A percentile compares a stretch with the other conserved stretches of the same genome.
Conservation (phyloP, 1,140 invertebrate species). For the Magallana ariakensis region DNA sequence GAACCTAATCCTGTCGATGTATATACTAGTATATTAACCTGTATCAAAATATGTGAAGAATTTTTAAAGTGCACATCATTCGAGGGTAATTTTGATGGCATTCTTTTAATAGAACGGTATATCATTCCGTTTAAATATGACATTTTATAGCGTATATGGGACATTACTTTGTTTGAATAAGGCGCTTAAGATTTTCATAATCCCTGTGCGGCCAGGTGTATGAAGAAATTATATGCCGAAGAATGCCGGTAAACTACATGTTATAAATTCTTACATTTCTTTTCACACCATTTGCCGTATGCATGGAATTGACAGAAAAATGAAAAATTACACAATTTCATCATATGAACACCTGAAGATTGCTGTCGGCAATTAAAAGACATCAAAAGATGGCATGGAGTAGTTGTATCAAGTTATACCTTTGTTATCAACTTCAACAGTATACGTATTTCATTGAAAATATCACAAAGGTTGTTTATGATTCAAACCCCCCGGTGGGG, state of each 20-base stretch:
- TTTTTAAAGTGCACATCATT: slow-evolving; percentile 16
- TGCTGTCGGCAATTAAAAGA: background rate
- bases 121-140: background rate
- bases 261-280: background rate
- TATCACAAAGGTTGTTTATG: slow-evolving; percentile 3
- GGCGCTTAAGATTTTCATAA: background rate
- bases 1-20: background rate
- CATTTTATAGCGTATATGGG: slow-evolving; percentile 11
- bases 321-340: background rate
- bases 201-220: background rate
- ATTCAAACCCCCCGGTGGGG: background rate
- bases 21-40: background rate
- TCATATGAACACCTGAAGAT: slow-evolving; percentile 10
- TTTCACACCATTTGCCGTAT: background rate
- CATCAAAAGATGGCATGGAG: slow-evolving; percentile 3
- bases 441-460: slow-evolving; percentile 20
- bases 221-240: background rate
- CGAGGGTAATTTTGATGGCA: background rate
- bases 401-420: background rate
- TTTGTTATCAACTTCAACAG: slow-evolving; percentile 32
- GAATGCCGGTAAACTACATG: slow-evolving; percentile 21
- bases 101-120: background rate
- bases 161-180: background rate
- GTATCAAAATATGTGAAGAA: slow-evolving; percentile 20
- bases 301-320: background rate